Base-by-base conservation (phyloP, 2,888 invertebrate genomes). In the Teinopalpus imperialis region DNA sequence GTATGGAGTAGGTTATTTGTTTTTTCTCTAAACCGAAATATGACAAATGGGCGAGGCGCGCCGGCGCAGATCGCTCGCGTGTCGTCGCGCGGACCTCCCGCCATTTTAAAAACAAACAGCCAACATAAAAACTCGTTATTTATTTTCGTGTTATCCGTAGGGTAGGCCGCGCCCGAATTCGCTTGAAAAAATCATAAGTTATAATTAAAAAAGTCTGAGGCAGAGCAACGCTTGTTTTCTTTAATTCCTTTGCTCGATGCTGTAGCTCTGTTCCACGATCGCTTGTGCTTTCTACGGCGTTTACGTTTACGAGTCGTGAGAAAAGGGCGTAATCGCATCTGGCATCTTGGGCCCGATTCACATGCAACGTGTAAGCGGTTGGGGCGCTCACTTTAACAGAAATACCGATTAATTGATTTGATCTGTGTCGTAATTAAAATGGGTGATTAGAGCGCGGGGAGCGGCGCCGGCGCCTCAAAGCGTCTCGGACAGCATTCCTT, bases 351-450 rank as follows among this genome's bases (percentile, higher is more conserved):
- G 58, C 69, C n/a, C 64, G 64, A 73, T 64, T 76, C 70, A 69
- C 70, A 72, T 74, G 66, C 67, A 59, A 39, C 32, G 47, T 36
- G 53, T 66, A 73, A 73, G 76, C 77, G 69, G 68, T 73, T 69
- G 71, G 73, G 74, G 74, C 74, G 83, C 83, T 83, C 78, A 80
- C 82, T 82, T 81, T 81, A 85, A 86, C 83, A 78, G 80, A 85
- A 86, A 86, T 82, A 79, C 85, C 87, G 83, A 88, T 86, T 86
- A 87, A 87, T 88, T 87, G 88, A 87, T 87, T 87, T 81, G 86
- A 88, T 88, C 85, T 86, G 85, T 85, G 86, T 81, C 79, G 87
- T 88, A 87, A 88, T 88, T 87, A 87, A 88, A 88, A 86, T 82
- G 81, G 87, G 86, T 87, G 87, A 86, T 87, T 86, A 87, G 86